These are phyloP conservation scores for Leptura quadrifasciata DNA, from an alignment of 2,888 invertebrate species.

Conservation along the genomic window DNA sequence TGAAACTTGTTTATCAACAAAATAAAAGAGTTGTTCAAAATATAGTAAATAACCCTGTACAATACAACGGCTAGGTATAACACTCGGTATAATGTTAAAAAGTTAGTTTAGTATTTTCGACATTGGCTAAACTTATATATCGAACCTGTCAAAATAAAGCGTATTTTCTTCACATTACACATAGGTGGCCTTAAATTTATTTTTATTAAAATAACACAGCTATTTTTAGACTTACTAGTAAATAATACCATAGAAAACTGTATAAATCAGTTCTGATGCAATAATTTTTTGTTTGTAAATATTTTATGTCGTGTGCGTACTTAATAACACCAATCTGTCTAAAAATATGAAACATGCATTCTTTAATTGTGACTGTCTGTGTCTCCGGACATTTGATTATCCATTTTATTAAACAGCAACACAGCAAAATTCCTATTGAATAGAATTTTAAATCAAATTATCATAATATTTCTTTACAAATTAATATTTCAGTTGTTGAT, in stretches of 20 bases:
- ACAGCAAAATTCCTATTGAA: not conserved
- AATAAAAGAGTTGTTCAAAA: too few species aligned
- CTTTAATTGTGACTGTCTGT: not conserved
- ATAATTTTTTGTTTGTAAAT: constrained; percentile 17
- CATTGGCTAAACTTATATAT: not conserved
- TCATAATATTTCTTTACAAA: too few species aligned
- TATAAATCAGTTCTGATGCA: not conserved
- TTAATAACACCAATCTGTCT: not conserved
- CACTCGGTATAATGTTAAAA: too few species aligned
- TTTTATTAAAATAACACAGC: constrained; percentile 29
- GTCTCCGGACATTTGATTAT: not conserved
- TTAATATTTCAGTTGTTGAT: too few species aligned
- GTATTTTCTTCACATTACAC: constrained; percentile 22
- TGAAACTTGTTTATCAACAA: too few species aligned
- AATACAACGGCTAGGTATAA: too few species aligned
- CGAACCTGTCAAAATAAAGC: not conserved
- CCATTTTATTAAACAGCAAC: not conserved
- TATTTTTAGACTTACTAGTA: constrained; percentile 32
- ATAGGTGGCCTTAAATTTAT: constrained; percentile 31
- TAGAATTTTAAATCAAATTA: too few species aligned
- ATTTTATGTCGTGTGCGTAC: not conserved
- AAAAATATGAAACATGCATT: constrained; percentile 7
- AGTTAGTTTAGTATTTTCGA: too few species aligned
- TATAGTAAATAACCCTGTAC: too few species aligned
- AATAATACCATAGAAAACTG: constrained; percentile 8